Base-by-base conservation (phyloP, 1,140 invertebrate species). In the Marisa cornuarietis region DNA sequence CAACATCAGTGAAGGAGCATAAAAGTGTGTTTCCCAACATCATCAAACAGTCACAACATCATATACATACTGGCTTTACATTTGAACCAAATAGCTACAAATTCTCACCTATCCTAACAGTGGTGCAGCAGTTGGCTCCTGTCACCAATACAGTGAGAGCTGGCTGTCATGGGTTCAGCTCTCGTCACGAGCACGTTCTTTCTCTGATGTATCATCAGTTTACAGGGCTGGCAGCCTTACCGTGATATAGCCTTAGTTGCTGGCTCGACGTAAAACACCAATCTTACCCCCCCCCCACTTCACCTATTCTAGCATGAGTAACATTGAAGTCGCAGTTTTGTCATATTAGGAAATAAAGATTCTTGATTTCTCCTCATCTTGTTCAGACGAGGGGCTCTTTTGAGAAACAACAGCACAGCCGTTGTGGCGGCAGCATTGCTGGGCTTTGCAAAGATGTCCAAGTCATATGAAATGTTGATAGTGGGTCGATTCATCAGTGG, bases 401-500 rank as follows among this genome's bases (percentile, higher is more conserved):
- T 99, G 91, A 93, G 98, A 86, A 99, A 99, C 93, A 99, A 98
- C 93, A 93, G 98, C 85, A 93, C 99, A 84, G 96, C 96, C 84
- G 95, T 99, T 88, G 93, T 95, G 87, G 98, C 96, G 87, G 97
- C 95, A 81, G 95, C 94, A 91, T 93, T 99, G 79, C 98, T 99
- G 97, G 96, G 95, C 88, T 95, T 96, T 90, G 96, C 96, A 82
- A 98, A 98, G 93, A 94, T 95, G 88, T 94, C 95, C 89, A 94
- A 95, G 91, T 96, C 96, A 84, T 99, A 97, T 92, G 97, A 99
- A 93, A 95, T 99, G 93, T 93, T 99, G 88, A 97, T 99, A 92
- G 94, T 97, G 89, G 98, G 98, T 85, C 94, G 98, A 92, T 96
- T 99, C 93, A 95, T 99, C 91, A 97, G 98, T 91, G 97, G 97